Evolutionary conservation across 2,888 invertebrate species (phyloP).

Genomic region (Scaptomyza flava): DNA sequence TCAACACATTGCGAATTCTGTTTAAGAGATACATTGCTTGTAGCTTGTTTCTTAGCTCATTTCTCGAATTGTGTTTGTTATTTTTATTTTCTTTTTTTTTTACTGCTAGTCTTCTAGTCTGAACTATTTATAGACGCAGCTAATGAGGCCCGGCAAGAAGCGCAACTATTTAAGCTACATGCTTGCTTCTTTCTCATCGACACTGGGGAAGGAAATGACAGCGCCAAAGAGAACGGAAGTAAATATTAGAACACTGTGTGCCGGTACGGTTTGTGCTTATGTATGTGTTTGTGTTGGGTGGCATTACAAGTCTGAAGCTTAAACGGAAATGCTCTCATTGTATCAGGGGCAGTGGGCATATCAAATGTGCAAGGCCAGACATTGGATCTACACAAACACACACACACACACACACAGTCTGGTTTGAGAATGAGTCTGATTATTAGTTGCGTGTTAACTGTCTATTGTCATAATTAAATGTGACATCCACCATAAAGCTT

Average conservation of each 20-base stretch:
- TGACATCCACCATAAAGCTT: conserved; percentile 48
- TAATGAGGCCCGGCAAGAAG: conserved; percentile 41
- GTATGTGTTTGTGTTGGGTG: conserved; percentile 9
- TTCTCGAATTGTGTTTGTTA: not conserved
- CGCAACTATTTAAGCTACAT: conserved; percentile 41
- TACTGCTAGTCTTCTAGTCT: not conserved
- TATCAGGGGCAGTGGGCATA: conserved; percentile 15
- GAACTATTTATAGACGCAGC: conserved; percentile 47
- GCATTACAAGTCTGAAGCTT: conserved; percentile 15
- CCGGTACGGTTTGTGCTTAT: not conserved
- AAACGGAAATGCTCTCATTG: conserved; percentile 54
- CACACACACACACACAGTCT: not conserved
- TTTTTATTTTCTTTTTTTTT: conserved; percentile 1
- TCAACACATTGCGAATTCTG: conserved; percentile 55
- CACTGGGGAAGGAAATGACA: conserved; percentile 38
- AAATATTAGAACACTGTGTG: conserved; percentile 27
- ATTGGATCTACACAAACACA: not conserved
- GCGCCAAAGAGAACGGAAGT: conserved; percentile 43
- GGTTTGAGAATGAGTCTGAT: conserved; percentile 28
- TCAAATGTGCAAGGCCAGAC: conserved; percentile 44
- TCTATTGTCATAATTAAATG: conserved; percentile 72
- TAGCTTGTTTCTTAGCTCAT: not conserved
- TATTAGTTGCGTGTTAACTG: conserved; percentile 71
- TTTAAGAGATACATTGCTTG: conserved; percentile 28
- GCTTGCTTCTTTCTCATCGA: not conserved